phyloP scores from a whole-genome alignment of 2,888 invertebrate species.

The Dione juno region DNA sequence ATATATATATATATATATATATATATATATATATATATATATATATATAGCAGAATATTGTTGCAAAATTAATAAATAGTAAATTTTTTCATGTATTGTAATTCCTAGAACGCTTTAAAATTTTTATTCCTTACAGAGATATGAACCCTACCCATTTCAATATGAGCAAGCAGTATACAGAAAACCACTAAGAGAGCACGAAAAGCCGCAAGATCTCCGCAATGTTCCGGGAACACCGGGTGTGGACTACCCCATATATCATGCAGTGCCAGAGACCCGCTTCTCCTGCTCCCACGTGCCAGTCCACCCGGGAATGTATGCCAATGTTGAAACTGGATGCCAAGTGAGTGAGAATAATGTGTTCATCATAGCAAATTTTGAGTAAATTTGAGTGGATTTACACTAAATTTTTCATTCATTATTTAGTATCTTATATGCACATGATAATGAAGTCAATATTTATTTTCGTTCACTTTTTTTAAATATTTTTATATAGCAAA shows the following conservation, averaged over 20 bases:
- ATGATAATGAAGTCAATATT: too few species aligned
- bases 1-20: too few species aligned
- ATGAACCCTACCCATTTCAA: slow-evolving; percentile 65
- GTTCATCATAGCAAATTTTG: too few species aligned
- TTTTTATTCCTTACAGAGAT: slow-evolving; percentile 58
- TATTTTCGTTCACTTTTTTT: too few species aligned
- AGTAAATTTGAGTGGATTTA: too few species aligned
- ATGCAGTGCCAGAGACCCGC: slow-evolving; percentile 89
- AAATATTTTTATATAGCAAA: background rate
- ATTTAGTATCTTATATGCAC: too few species aligned
- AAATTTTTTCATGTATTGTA: too few species aligned
- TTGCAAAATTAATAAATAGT: too few species aligned
- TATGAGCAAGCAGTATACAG: slow-evolving; percentile 66
- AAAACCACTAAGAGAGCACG: slow-evolving; percentile 81
- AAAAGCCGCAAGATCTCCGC: slow-evolving; percentile 89
- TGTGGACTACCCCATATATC: slow-evolving; percentile 91
- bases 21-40: too few species aligned
- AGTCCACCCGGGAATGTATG: slow-evolving; percentile 93
- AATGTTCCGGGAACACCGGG: slow-evolving; percentile 92
- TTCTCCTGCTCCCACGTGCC: slow-evolving; percentile 92
- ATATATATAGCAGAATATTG: too few species aligned
- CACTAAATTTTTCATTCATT: too few species aligned
- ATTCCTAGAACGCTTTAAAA: too few species aligned
- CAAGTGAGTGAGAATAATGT: slow-evolving; percentile 81
- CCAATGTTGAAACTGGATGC: slow-evolving; percentile 94